These are phyloP conservation scores for Ceraclea dissimilis DNA, from an alignment of 2,888 invertebrate species.

Conservation along the genomic window DNA sequence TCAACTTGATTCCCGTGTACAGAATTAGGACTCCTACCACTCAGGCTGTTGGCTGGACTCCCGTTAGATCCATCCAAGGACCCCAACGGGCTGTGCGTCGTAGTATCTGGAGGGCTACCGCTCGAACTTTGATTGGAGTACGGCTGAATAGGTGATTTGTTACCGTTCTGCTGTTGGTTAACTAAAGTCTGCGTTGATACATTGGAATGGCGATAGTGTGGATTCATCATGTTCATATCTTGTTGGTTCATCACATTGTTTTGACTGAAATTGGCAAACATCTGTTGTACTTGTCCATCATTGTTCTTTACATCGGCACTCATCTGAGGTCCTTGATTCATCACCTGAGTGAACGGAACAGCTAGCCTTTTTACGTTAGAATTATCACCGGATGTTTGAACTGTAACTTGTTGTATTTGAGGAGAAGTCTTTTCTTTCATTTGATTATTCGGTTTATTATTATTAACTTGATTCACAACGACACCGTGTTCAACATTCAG, in stretches of 20 bases:
- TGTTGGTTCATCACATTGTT: slow-evolving; percentile 21
- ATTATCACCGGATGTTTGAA: slow-evolving; percentile 21
- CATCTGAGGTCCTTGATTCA: slow-evolving; percentile 21
- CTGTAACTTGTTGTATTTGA: slow-evolving; percentile 27
- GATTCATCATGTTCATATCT: slow-evolving; percentile 19
- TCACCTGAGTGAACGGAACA: slow-evolving; percentile 21
- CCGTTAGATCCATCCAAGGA: slow-evolving; percentile 37
- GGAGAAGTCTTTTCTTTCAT: slow-evolving; percentile 28
- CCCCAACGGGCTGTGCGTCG: slow-evolving; percentile 73
- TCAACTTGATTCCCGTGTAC: slow-evolving; percentile 37
- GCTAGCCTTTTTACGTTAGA: slow-evolving; percentile 20
- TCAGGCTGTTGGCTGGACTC: slow-evolving; percentile 20
- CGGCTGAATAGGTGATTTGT: slow-evolving; percentile 36
- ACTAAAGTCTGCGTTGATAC: slow-evolving; percentile 69
- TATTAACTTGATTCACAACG: slow-evolving; percentile 38
- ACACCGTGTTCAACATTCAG: slow-evolving; percentile 55
- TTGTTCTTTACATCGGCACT: slow-evolving; percentile 19
- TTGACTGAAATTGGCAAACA: slow-evolving; percentile 22
- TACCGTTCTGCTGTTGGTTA: slow-evolving; percentile 37
- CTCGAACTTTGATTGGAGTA: slow-evolving; percentile 32
- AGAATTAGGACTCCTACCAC: slow-evolving; percentile 24
- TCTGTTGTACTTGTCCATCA: slow-evolving; percentile 21
- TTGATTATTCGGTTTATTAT: slow-evolving; percentile 20
- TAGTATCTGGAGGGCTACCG: slow-evolving; percentile 68
- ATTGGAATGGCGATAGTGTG: slow-evolving; percentile 48